These are phyloP conservation scores for Salticus scenicus DNA, from an alignment of 2,888 invertebrate species.

Conservation along the genomic window DNA sequence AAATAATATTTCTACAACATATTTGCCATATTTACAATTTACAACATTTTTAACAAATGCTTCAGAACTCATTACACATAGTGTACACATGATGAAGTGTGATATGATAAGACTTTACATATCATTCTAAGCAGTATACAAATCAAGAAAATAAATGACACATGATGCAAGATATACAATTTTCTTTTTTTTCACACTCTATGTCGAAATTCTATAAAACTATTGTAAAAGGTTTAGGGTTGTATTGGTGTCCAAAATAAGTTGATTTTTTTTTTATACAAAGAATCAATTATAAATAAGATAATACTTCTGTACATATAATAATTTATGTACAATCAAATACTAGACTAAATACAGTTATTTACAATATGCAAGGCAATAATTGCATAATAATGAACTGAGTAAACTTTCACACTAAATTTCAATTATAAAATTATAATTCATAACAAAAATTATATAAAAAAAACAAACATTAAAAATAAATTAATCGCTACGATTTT, in stretches of 20 bases:
- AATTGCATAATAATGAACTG: background rate
- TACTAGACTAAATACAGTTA: background rate
- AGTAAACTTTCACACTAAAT: background rate
- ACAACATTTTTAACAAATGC: slow-evolving; percentile 36
- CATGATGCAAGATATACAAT: slow-evolving; percentile 53
- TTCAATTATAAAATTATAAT: background rate
- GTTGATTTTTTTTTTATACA: background rate
- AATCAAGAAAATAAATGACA: slow-evolving; percentile 52
- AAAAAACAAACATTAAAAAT: too few relatives aligned
- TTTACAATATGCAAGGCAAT: background rate
- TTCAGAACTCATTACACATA: slow-evolving; percentile 57
- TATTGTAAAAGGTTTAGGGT: slow-evolving; percentile 44
- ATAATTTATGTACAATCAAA: background rate
- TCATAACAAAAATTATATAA: too few relatives aligned
- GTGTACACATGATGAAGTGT: slow-evolving; percentile 66
- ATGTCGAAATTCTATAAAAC: slow-evolving; percentile 56
- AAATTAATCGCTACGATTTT: too few relatives aligned
- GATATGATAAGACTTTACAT: slow-evolving; percentile 60
- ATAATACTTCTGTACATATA: background rate
- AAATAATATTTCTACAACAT: slow-evolving; percentile 61
- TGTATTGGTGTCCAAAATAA: slow-evolving; percentile 43
- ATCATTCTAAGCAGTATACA: slow-evolving; percentile 47
- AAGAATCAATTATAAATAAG: background rate
- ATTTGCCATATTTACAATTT: slow-evolving; percentile 64
- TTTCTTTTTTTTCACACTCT: slow-evolving; percentile 35